Percentiles rank a stretch among this genome's conserved stretches.
phyloP scores from a whole-genome alignment of 2,113 vertebrate species.

The Paedocypris sp. region DNA sequence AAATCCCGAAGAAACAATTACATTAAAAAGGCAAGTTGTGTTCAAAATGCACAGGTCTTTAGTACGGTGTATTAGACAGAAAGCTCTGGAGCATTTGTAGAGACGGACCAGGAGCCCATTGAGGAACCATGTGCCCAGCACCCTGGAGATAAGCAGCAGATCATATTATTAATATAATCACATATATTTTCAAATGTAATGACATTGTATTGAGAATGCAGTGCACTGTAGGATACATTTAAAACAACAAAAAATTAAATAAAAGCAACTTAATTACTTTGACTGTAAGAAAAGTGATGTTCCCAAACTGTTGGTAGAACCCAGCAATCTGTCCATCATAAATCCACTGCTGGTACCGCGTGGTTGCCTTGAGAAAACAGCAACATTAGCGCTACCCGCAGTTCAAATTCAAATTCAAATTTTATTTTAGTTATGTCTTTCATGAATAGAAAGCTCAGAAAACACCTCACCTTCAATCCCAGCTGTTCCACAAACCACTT shows the following conservation, averaged over 20 bases:
- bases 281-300: constrained; percentile 62
- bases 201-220: too few relatives aligned
- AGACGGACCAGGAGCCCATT: constrained; percentile 64
- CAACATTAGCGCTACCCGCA: neutral
- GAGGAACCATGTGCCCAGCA: constrained; percentile 70
- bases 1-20: too few relatives aligned
- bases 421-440: too few relatives aligned
- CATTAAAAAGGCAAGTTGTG: too few relatives aligned
- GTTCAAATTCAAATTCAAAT: too few relatives aligned
- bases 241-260: too few relatives aligned
- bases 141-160: constrained; percentile 54
- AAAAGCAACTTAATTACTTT: constrained; percentile 61
- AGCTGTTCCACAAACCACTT: constrained; percentile 66
- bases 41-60: too few relatives aligned
- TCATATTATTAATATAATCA: too few relatives aligned
- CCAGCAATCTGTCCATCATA: constrained; percentile 58
- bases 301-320: constrained; percentile 59
- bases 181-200: too few relatives aligned
- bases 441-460: too few relatives aligned
- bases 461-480: constrained; percentile 42
- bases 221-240: too few relatives aligned
- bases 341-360: constrained; percentile 49
- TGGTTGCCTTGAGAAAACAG: constrained; percentile 42
- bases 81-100: constrained; percentile 63
- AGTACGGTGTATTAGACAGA: constrained; percentile 48